Percentiles rank a stretch among this genome's conserved stretches.
These are phyloP conservation scores for Myripristis jacobus DNA, from an alignment of 2,797 vertebrate species.

Conservation along the genomic window DNA sequence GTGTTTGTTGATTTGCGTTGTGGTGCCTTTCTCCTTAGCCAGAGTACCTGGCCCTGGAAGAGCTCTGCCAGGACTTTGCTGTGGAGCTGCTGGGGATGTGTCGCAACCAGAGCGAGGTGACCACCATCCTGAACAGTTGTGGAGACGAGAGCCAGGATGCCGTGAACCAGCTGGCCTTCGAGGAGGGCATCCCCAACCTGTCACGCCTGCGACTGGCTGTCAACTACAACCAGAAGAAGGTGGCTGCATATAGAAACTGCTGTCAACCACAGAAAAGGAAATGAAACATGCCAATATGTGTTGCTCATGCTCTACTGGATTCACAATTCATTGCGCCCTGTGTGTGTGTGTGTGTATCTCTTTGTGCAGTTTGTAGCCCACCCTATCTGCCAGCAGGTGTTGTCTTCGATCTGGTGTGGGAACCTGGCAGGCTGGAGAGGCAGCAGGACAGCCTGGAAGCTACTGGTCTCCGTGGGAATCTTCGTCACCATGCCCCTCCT, in stretches of 20 bases:
- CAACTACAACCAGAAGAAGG: conserved; percentile 92
- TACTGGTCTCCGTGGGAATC: conserved; percentile 87
- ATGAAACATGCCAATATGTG: not conserved
- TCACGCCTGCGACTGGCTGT: conserved; percentile 88
- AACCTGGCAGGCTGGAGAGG: conserved; percentile 88
- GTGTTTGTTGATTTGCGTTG: conserved; percentile 7
- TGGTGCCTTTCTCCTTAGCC: conserved; percentile 78
- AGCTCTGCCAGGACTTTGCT: conserved; percentile 90
- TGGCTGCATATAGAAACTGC: conserved; percentile 38
- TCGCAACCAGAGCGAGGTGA: conserved; percentile 93
- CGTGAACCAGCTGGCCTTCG: conserved; percentile 86
- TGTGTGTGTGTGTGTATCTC: conserved; percentile 31
- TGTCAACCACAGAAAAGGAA: not conserved
- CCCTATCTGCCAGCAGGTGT: conserved; percentile 93
- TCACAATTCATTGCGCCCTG: not conserved
- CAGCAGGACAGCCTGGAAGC: conserved; percentile 88
- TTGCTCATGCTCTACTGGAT: not conserved
- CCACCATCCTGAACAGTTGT: conserved; percentile 89
- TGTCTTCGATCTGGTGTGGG: conserved; percentile 92
- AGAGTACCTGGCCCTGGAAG: conserved; percentile 89
- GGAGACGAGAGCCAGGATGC: conserved; percentile 80
- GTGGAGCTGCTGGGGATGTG: conserved; percentile 94
- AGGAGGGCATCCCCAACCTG: conserved; percentile 92
- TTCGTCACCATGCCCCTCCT: conserved; percentile 92
- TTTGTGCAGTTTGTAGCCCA: conserved; percentile 88